Evolutionary conservation across 2,797 vertebrate genomes (phyloP).

Genomic region (Manis pentadactyla): DNA sequence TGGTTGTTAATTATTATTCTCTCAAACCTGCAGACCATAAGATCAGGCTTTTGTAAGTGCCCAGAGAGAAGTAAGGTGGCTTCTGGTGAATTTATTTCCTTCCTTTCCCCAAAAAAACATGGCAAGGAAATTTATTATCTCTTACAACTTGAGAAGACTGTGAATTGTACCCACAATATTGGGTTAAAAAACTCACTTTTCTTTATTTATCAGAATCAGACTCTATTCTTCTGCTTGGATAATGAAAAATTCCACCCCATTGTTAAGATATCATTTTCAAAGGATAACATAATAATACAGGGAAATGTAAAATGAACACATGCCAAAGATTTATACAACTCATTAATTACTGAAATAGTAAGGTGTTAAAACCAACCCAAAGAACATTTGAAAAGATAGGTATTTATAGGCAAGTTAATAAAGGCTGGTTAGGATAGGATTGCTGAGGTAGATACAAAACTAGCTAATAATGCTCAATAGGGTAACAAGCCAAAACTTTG

Average conservation of each 20-base stretch:
- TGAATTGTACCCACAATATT: background rate
- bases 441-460: background rate
- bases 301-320: constrained; percentile 59
- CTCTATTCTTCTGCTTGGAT: background rate
- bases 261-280: constrained; percentile 51
- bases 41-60: background rate
- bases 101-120: background rate
- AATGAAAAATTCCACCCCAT: background rate
- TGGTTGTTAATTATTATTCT: constrained; percentile 3
- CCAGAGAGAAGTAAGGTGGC: background rate
- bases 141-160: background rate
- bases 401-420: constrained; percentile 48
- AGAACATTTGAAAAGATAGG: constrained; percentile 18
- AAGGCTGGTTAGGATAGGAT: background rate
- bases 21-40: background rate
- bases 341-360: constrained; percentile 55
- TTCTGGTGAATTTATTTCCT: background rate
- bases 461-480: background rate
- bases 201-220: constrained; percentile 8
- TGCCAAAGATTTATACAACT: constrained; percentile 56
- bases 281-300: constrained; percentile 38
- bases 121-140: constrained; percentile 19
- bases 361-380: constrained; percentile 30
- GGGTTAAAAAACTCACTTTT: background rate
- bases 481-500: background rate